phyloP scores from a whole-genome alignment of 2,888 invertebrate genomes.

The Drosophila anomelani region DNA sequence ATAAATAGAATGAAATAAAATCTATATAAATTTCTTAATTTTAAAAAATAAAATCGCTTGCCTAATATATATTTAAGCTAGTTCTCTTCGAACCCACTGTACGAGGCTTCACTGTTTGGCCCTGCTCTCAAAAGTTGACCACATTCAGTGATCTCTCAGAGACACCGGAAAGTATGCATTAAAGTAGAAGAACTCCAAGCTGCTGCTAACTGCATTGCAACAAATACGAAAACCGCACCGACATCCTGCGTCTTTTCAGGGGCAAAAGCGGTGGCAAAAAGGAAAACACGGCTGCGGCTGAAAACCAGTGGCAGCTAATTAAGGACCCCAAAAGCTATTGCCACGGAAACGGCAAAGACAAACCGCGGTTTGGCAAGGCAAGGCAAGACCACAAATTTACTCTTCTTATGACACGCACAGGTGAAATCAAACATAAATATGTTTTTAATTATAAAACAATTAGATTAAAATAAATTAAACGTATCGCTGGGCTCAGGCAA shows the following conservation, averaged over 20 bases:
- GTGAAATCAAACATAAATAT: constrained; percentile 67
- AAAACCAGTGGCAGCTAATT: constrained; percentile 42
- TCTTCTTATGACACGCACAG: constrained; percentile 34
- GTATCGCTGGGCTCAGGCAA: constrained; percentile 75
- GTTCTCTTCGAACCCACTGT: too few species aligned
- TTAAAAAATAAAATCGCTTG: not conserved
- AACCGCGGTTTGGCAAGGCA: constrained; percentile 10
- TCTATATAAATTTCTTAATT: not conserved
- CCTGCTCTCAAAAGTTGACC: constrained; percentile 52
- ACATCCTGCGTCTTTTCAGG: constrained; percentile 27
- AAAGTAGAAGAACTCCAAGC: not conserved
- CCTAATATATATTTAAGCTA: too few species aligned
- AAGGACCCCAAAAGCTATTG: constrained; percentile 19
- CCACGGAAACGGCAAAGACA: constrained; percentile 28
- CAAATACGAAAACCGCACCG: not conserved
- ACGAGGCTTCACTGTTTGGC: constrained; percentile 24
- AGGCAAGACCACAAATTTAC: constrained; percentile 12
- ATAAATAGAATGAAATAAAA: not conserved
- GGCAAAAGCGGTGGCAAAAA: not conserved
- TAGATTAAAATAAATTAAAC: constrained; percentile 79
- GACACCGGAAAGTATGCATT: constrained; percentile 57
- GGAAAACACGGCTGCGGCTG: constrained; percentile 7
- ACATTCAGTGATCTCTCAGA: not conserved
- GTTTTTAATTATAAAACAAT: constrained; percentile 75
- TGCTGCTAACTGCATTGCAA: not conserved